These are phyloP conservation scores for Archips crataeganus DNA, from an alignment of 2,888 invertebrate species.

Conservation along the genomic window DNA sequence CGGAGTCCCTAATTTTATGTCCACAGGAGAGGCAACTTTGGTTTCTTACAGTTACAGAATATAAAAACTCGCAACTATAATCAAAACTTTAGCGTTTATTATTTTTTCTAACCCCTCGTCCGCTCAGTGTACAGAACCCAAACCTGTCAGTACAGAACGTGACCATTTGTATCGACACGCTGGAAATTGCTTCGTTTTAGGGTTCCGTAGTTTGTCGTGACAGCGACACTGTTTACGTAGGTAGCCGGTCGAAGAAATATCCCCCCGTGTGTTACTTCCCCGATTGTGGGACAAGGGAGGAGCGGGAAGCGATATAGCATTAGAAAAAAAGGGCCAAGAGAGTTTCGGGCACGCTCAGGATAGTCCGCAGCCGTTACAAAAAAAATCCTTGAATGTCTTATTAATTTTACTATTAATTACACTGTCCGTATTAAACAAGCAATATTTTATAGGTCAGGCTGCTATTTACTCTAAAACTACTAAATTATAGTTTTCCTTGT, in stretches of 20 bases:
- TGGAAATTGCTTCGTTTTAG: constrained; percentile 67
- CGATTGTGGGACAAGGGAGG: constrained; percentile 52
- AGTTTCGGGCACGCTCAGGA: too few species aligned
- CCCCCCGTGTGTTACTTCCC: constrained; percentile 69
- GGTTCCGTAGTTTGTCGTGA: constrained; percentile 51
- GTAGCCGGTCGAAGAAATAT: constrained; percentile 70
- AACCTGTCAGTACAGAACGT: constrained; percentile 36
- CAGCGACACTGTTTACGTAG: constrained; percentile 73
- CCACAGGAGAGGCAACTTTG: too few species aligned
- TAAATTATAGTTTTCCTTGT: too few species aligned
- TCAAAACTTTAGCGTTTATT: not conserved
- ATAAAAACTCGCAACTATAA: not conserved
- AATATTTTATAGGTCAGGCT: too few species aligned
- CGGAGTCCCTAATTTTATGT: too few species aligned
- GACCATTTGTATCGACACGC: constrained; percentile 40
- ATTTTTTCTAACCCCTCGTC: not conserved
- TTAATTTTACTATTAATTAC: too few species aligned
- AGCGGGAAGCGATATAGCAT: constrained; percentile 36
- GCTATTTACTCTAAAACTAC: too few species aligned
- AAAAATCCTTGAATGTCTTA: too few species aligned
- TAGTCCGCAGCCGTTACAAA: too few species aligned
- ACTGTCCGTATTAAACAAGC: too few species aligned
- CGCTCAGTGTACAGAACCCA: constrained; percentile 21
- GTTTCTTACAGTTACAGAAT: too few species aligned
- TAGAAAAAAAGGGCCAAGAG: not conserved